phyloP scores from a whole-genome alignment of 2,888 invertebrate genomes.

The Oligia latruncula region DNA sequence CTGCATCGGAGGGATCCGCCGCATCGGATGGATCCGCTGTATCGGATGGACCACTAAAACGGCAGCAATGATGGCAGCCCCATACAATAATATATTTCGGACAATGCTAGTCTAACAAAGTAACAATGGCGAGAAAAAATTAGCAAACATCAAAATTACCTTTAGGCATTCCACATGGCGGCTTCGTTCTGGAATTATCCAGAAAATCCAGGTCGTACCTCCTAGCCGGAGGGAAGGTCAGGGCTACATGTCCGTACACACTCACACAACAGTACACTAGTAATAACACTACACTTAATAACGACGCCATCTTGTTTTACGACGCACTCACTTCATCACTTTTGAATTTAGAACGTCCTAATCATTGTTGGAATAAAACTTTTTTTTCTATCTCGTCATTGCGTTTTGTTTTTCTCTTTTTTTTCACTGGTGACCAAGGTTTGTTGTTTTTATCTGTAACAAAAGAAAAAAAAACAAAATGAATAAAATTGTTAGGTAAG shows the following conservation, averaged over 20 bases:
- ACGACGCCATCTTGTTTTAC: conserved; percentile 75
- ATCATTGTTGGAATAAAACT: conserved; percentile 53
- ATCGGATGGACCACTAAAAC: no score
- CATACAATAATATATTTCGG: not conserved
- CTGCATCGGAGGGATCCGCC: no score
- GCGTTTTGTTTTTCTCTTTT: conserved; percentile 26
- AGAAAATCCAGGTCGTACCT: conserved; percentile 97
- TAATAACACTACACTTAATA: conserved; percentile 74
- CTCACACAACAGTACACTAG: conserved; percentile 73
- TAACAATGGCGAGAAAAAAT: not conserved
- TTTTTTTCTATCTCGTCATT: conserved; percentile 49
- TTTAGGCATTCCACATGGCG: conserved; percentile 98
- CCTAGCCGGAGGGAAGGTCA: conserved; percentile 97
- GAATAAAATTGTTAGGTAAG: not conserved
- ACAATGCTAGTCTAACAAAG: not conserved
- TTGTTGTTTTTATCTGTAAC: conserved; percentile 56
- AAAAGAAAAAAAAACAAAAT: conserved; percentile 36
- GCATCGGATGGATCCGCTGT: no score
- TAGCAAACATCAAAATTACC: conserved; percentile 89
- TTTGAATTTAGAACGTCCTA: conserved; percentile 66
- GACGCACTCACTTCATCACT: conserved; percentile 63
- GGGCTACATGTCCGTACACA: conserved; percentile 93
- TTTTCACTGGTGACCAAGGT: conserved; percentile 10
- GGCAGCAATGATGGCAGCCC: not conserved
- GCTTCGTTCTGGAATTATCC: conserved; percentile 96